Conservation (phyloP, 1,140 invertebrate species). For the Pissodes strobi region DNA sequence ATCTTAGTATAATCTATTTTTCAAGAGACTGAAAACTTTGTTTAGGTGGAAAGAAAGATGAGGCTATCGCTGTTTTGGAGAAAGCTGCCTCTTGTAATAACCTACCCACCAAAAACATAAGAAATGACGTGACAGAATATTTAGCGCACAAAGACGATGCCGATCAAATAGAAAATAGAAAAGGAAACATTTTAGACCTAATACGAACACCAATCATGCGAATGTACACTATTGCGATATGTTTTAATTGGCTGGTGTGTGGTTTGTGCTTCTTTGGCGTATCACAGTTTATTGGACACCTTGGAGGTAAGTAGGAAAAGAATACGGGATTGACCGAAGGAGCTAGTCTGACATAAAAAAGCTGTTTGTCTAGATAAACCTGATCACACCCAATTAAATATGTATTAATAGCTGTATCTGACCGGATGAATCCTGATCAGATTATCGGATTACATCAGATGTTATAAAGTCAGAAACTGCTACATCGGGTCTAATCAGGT, state of each 20-base stretch:
- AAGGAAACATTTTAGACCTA: slow-evolving; percentile 64
- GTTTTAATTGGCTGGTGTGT: slow-evolving; percentile 73
- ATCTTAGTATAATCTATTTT: too few relatives aligned
- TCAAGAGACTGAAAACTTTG: too few relatives aligned
- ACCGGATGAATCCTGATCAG: too few relatives aligned
- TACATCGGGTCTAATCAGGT: too few relatives aligned
- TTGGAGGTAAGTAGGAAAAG: slow-evolving; percentile 61
- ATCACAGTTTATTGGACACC: slow-evolving; percentile 73
- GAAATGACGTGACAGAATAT: slow-evolving; percentile 56
- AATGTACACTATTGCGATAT: slow-evolving; percentile 71
- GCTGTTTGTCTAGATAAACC: too few relatives aligned
- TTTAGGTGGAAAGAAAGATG: slow-evolving; percentile 67
- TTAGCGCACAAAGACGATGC: slow-evolving; percentile 44
- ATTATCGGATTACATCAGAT: too few relatives aligned
- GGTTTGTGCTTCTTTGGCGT: slow-evolving; percentile 77
- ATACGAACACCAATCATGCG: slow-evolving; percentile 74
- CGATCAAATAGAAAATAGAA: slow-evolving; percentile 40
- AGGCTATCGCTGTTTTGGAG: slow-evolving; percentile 70
- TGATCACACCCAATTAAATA: too few relatives aligned
- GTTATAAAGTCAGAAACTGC: too few relatives aligned
- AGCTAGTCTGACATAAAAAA: not conserved
- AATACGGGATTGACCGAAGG: not conserved
- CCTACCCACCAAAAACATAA: slow-evolving; percentile 61
- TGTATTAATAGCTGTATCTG: too few relatives aligned
- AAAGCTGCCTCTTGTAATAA: slow-evolving; percentile 66